Evolutionary conservation across 1,140 invertebrate genomes (phyloP), one percentile per base, ranked within the genome.

Genomic region (Drosophila ambigua): DNA sequence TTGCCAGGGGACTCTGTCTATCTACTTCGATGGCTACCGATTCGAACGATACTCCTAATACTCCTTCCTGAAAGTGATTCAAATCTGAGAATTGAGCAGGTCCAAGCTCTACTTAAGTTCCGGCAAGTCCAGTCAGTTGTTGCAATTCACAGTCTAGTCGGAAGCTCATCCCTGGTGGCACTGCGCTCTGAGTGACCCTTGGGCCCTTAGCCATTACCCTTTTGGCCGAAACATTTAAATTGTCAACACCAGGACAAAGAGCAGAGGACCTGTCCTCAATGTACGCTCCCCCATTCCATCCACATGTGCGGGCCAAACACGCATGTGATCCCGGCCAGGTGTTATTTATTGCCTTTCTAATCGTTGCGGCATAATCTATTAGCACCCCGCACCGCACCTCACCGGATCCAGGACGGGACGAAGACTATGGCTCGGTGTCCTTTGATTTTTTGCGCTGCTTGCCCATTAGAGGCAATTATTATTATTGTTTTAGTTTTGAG

Each of bases 361-460:
- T 89, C 85, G 81, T 89, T 89, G 85, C 85, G 79, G 85, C 84
- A 89, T 89, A 89, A 89, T 89, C 85, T 89, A 89, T 90, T 90
- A 89, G 85, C 81, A 72, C 85, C 54, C 64, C 67, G 11, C 67
- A 39, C 35, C 11, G 35, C 41, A 35, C 35, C 35, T 11, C 41
- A 35, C 11, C 51, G 66, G 51, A 69, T 61, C 59, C 60, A 16
- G 53, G 58, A 58, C 41, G 58, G 54, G 16, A 5, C 62, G 35
- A 50, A 45, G n/a, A 20, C 61, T 76, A 59, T 62, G 67, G 54
- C 41, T 49, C 58, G 67, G 44, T 60, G 51, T 77, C 50, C 61
- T 64, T 65, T 77, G 52, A 66, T 76, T 53, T 50, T 57, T 52
- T 72, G 60, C 61, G 72, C 54, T 82, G 72, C 55, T 82, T 83